Percentiles rank a stretch among this genome's conserved stretches.
Evolutionary conservation across 2,888 invertebrate genomes (phyloP).

Genomic region (Crocallis elinguaria): DNA sequence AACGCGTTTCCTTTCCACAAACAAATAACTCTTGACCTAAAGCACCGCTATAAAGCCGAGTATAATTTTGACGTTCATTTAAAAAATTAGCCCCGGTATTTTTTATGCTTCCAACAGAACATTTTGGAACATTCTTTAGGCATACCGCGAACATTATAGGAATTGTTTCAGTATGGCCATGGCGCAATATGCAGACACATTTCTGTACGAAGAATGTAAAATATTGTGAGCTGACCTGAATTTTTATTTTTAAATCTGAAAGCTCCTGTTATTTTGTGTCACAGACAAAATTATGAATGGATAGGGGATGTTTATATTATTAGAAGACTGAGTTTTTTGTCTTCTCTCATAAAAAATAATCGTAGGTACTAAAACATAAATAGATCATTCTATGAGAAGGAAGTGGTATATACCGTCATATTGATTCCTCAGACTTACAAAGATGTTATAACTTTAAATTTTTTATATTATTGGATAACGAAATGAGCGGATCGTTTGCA

Average conservation of each 20-base stretch:
- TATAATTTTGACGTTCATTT: constrained; percentile 14
- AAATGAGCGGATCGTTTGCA: too few relatives aligned
- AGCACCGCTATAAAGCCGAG: constrained; percentile 6
- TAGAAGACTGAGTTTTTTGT: too few relatives aligned
- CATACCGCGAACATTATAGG: constrained; percentile 43
- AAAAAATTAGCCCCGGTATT: constrained; percentile 23
- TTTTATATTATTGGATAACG: too few relatives aligned
- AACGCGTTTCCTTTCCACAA: constrained; percentile 1
- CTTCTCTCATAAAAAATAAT: too few relatives aligned
- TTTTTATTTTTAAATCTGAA: constrained; percentile 39
- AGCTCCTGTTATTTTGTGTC: constrained; percentile 15
- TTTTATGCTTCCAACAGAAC: constrained; percentile 36
- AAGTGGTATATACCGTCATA: too few relatives aligned
- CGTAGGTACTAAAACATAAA: too few relatives aligned
- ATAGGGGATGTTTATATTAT: background rate
- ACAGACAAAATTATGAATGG: background rate
- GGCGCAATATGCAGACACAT: constrained; percentile 42
- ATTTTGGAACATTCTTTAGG: constrained; percentile 37
- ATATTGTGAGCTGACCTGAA: constrained; percentile 44
- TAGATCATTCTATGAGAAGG: too few relatives aligned
- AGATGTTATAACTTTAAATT: too few relatives aligned
- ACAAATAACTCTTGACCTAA: constrained; percentile 23
- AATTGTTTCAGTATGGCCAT: constrained; percentile 45
- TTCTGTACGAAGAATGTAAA: constrained; percentile 43
- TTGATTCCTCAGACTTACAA: too few relatives aligned